A percentile compares a stretch with the other conserved stretches of the same genome.
Conservation (phyloP, 2,888 invertebrate species). For the Macaria notata region DNA sequence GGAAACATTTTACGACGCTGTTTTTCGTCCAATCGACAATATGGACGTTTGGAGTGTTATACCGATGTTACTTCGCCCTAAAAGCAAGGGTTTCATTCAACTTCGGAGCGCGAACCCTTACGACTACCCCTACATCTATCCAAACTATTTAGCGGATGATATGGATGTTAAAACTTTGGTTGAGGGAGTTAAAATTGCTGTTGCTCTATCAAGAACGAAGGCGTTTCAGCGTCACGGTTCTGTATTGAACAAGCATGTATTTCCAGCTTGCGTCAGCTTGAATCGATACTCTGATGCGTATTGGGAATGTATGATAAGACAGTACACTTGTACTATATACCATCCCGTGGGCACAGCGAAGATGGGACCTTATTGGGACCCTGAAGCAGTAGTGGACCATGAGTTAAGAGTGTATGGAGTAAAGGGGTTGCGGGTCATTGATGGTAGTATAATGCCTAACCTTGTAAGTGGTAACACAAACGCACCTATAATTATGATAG, state of each 20-base stretch:
- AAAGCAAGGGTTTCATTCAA: constrained; percentile 91
- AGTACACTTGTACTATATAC: constrained; percentile 92
- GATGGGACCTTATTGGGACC: constrained; percentile 95
- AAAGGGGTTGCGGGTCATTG: constrained; percentile 89
- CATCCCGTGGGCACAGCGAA: constrained; percentile 94
- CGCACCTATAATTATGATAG: constrained; percentile 94
- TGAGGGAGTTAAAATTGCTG: constrained; percentile 92
- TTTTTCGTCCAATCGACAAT: constrained; percentile 88
- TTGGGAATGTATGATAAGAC: constrained; percentile 94
- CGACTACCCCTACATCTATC: constrained; percentile 94
- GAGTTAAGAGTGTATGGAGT: constrained; percentile 90
- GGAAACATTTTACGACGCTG: constrained; percentile 87
- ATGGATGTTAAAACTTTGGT: constrained; percentile 90
- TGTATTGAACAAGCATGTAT: constrained; percentile 85
- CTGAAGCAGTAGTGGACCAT: constrained; percentile 91
- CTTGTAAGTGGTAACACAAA: constrained; percentile 93
- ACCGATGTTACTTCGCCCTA: constrained; percentile 92
- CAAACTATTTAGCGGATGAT: constrained; percentile 93
- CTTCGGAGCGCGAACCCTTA: constrained; percentile 92
- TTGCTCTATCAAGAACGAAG: constrained; percentile 90
- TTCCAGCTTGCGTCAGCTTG: constrained; percentile 89
- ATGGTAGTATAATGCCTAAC: constrained; percentile 94
- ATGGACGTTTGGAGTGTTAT: constrained; percentile 92
- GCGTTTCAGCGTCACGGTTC: constrained; percentile 90
- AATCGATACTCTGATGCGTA: constrained; percentile 87